Percentiles rank a stretch among this genome's conserved stretches.
Evolutionary conservation across 2,113 vertebrate species (phyloP).

Genomic region (Tursiops truncatus): DNA sequence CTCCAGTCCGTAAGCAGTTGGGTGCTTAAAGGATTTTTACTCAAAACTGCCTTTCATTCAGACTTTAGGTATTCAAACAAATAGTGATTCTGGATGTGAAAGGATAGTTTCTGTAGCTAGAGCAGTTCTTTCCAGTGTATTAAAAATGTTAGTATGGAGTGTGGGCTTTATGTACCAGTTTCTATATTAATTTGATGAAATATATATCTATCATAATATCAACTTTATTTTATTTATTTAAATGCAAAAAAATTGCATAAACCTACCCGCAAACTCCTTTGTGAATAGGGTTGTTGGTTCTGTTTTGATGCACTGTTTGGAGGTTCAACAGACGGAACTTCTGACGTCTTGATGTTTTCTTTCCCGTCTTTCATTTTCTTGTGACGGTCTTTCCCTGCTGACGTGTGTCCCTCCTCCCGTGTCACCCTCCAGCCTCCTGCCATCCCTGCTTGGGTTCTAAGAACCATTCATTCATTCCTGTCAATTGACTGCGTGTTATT

Average conservation of each 20-base stretch:
- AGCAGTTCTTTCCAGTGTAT: neutral
- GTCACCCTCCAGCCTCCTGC: neutral
- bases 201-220: neutral
- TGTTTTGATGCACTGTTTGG: neutral
- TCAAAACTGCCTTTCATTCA: slow-evolving; percentile 11
- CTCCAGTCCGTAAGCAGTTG: neutral
- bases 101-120: neutral
- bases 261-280: neutral
- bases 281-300: neutral
- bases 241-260: neutral
- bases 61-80: neutral
- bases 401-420: accelerated
- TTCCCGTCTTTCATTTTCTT: neutral
- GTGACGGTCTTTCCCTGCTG: neutral
- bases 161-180: neutral
- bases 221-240: slow-evolving; percentile 22
- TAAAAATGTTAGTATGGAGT: neutral
- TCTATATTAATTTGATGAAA: slow-evolving; percentile 27
- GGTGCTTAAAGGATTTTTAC: neutral
- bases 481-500: too few species aligned
- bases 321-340: neutral
- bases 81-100: slow-evolving; percentile 11
- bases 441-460: neutral
- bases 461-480: neutral
- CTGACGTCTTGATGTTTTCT: neutral